Evolutionary conservation across 2,888 invertebrate genomes (phyloP), one percentile per base, ranked within the genome.

Genomic region (Salpingus planirostris): DNA sequence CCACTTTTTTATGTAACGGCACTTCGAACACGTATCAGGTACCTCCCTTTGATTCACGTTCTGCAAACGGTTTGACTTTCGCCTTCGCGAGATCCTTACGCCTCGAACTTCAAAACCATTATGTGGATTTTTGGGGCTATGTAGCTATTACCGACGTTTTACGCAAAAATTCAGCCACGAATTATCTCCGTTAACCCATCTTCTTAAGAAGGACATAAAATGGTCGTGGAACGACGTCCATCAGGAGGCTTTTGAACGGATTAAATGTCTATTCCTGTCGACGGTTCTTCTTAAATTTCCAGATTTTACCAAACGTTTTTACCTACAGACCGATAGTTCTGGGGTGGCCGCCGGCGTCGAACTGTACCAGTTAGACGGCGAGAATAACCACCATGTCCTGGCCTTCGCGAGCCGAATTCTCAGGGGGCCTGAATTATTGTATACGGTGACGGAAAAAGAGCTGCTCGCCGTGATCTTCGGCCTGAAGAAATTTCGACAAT

Each of bases 21-120:
- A 18, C 8, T 18, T 18, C 8, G 8, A 6, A 5, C 18, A 18
- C 8, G 10, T 57, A 18, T 18, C 8, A 8, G 8, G 5, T 5
- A 18, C 18, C 8, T 18, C 5, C 18, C 8, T 8, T 5, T 18
- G 5, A 8, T 18, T 6, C 5, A 5, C 8, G 5, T n/a, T n/a
- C n/a, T n/a, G n/a, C n/a, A n/a, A n/a, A n/a, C n/a, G n/a, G n/a
- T 14, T 38, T 39, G 23, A 46, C 46, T n/a, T n/a, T n/a, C n/a
- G n/a, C n/a, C n/a, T n/a, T n/a, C 18, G 8, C 8, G 18, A 18
- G 18, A 6, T 18, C 8, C 18, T 8, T 8, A 5, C 5, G 5
- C 18, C 18, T 18, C 18, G 5, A 5, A 18, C 18, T 18, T 18
- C 18, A 18, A 18, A 18, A 18, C 18, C 5, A 18, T 8, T 18